phyloP scores from a whole-genome alignment of 2,113 vertebrate species.

The Seriola quinqueradiata region DNA sequence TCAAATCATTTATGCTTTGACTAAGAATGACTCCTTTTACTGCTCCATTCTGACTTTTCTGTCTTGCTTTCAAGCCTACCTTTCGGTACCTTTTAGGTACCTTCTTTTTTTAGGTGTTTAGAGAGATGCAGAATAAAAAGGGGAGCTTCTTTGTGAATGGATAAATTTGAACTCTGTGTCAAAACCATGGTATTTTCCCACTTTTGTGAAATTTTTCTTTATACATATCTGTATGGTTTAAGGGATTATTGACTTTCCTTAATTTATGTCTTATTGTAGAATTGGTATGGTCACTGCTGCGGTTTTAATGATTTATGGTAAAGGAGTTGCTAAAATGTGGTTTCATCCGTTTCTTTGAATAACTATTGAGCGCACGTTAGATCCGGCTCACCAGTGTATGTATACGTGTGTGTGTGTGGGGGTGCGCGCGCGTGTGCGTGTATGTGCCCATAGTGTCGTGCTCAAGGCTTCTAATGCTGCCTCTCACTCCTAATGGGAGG shows the following conservation, averaged over 20 bases:
- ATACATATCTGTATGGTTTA: neutral
- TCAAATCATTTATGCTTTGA: constrained; percentile 39
- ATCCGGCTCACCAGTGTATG: neutral
- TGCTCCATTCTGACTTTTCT: constrained; percentile 10
- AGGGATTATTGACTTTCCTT: constrained; percentile 9
- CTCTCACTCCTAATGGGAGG: constrained; percentile 76
- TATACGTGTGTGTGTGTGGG: constrained; percentile 1
- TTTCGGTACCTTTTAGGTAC: neutral
- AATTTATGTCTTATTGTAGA: neutral
- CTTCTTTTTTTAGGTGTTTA: neutral
- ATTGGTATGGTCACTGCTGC: neutral
- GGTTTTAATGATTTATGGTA: neutral
- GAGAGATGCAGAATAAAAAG: neutral
- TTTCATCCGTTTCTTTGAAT: constrained; percentile 16
- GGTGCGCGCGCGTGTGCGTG: constrained; percentile 20
- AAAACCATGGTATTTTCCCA: neutral
- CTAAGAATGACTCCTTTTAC: constrained; percentile 29
- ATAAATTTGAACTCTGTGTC: neutral
- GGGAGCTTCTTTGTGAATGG: neutral
- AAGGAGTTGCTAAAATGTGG: neutral
- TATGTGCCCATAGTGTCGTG: constrained; percentile 41
- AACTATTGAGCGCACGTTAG: constrained; percentile 27
- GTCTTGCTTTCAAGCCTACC: constrained; percentile 1
- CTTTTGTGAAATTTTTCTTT: neutral
- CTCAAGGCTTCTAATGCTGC: constrained; percentile 67